Evolutionary conservation across 1,140 invertebrate genomes (phyloP).

Genomic region (Piezodorus guildinii): DNA sequence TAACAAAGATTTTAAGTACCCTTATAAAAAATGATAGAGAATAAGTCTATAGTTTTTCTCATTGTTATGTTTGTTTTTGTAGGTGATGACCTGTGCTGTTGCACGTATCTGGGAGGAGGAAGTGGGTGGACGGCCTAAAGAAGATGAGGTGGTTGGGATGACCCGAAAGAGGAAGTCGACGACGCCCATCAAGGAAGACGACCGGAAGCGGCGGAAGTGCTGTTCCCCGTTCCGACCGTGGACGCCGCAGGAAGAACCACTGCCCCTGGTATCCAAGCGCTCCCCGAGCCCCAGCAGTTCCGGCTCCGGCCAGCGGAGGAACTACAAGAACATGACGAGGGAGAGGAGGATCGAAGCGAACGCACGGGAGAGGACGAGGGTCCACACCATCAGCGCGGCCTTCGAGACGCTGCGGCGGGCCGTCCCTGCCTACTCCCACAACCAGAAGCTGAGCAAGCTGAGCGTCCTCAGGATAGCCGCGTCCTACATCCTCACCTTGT

Average conservation of each 20-base stretch:
- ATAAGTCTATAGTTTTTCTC: no score
- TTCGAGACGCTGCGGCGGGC: conserved; percentile 76
- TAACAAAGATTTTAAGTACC: no score
- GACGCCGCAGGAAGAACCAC: conserved; percentile 18
- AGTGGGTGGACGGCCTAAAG: conserved; percentile 28
- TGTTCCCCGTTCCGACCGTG: conserved; percentile 20
- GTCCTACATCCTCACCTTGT: conserved; percentile 77
- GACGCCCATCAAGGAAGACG: neutral
- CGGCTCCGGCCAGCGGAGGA: conserved; percentile 44
- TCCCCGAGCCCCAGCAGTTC: neutral
- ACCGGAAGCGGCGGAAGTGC: neutral
- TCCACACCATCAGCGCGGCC: conserved; percentile 89
- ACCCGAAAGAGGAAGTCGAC: conserved; percentile 16
- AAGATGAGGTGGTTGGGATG: conserved; percentile 16
- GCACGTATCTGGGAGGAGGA: conserved; percentile 22
- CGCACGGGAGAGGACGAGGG: conserved; percentile 77
- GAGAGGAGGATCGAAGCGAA: conserved; percentile 87
- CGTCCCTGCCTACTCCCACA: conserved; percentile 81
- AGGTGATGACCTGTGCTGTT: conserved; percentile 32
- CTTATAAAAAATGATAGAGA: no score
- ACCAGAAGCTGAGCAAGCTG: conserved; percentile 84
- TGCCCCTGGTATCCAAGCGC: neutral
- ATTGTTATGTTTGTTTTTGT: neutral
- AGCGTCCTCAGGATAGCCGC: conserved; percentile 84
- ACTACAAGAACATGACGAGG: conserved; percentile 90